Base-by-base conservation (phyloP, 2,797 vertebrate genomes). In the Cossypha polioptera region DNA sequence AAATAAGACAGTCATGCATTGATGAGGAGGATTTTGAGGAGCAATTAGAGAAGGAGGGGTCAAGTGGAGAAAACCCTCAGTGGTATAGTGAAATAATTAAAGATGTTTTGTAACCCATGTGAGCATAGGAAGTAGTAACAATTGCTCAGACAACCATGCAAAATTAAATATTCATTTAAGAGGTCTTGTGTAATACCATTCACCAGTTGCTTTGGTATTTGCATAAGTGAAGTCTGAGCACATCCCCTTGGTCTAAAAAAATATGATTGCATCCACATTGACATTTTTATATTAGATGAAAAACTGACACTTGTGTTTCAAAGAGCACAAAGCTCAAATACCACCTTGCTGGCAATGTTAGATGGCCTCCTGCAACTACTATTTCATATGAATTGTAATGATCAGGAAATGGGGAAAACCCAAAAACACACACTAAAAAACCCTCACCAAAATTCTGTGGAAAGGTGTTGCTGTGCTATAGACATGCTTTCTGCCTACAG, bases 11-110 rank as follows among this genome's bases (percentile, higher is more conserved):
- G 78, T 74, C 81, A 65, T 77, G 57, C 84, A 40, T 2, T 82
- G 78, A 38, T 59, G 71, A 79, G 54, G 65, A 79, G 51, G 47
- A 87, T 82, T 85, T 84, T 92, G 67, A 92, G 57, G 61, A 77
- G 57, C 75, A 94, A 79, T 91, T 92, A 95, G 29, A 12, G 40
- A 95, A 35, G 94, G 87, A 83, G 47, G 65, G 53, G 75, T 92
- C 92, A 92, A 92, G 45, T 31, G 75, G 72, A 9, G 91, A 85
- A 81, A 90, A 47, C 0, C 1, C 16, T 29, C 48, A 22, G 40
- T 58, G 5, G 0, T 77, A 45, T n/a, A 80, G 63, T 33, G 68
- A 86, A 63, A 73, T 94, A 95, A 91, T 91, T 85, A 83, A 93
- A 89, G 68, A 50, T 29, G 38, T 88, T 88, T 94, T 55, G 18